phyloP scores from a whole-genome alignment of 2,113 vertebrate species.

The Caranx melampygus region DNA sequence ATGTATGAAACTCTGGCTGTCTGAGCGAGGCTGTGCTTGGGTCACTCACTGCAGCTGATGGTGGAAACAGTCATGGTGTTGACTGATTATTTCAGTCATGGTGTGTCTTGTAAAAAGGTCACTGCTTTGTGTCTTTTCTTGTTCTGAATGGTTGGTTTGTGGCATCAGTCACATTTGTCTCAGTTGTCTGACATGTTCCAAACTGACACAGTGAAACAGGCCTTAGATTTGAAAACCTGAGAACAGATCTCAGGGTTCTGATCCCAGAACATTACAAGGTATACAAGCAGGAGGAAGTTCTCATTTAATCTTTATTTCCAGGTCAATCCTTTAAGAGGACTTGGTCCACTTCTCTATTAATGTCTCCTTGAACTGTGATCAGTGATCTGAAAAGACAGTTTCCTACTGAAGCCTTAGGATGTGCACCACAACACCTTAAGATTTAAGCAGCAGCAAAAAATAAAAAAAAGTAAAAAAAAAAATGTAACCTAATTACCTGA shows the following conservation, averaged over 20 bases:
- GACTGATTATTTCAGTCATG: too few relatives aligned
- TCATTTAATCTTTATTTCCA: neutral
- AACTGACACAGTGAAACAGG: neutral
- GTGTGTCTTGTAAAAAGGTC: too few relatives aligned
- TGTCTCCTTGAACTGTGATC: neutral
- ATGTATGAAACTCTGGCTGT: too few relatives aligned
- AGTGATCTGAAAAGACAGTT: neutral
- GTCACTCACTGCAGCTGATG: too few relatives aligned
- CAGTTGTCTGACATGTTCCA: neutral
- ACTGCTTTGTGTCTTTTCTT: too few relatives aligned
- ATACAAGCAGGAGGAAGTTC: neutral
- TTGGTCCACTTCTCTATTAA: neutral
- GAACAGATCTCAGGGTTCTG: neutral
- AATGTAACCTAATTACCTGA: neutral
- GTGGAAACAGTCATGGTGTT: too few relatives aligned
- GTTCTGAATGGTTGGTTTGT: too few relatives aligned
- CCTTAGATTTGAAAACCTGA: neutral
- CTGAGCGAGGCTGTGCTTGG: too few relatives aligned
- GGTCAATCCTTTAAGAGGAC: neutral
- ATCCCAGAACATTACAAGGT: neutral
- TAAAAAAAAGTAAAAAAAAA: neutral
- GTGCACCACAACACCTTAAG: neutral
- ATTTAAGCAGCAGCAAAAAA: neutral
- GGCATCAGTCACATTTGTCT: neutral
- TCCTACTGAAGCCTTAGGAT: neutral